These are phyloP conservation scores for Erethizon dorsatum DNA, from an alignment of 2,797 vertebrate genomes.

Conservation along the genomic window DNA sequence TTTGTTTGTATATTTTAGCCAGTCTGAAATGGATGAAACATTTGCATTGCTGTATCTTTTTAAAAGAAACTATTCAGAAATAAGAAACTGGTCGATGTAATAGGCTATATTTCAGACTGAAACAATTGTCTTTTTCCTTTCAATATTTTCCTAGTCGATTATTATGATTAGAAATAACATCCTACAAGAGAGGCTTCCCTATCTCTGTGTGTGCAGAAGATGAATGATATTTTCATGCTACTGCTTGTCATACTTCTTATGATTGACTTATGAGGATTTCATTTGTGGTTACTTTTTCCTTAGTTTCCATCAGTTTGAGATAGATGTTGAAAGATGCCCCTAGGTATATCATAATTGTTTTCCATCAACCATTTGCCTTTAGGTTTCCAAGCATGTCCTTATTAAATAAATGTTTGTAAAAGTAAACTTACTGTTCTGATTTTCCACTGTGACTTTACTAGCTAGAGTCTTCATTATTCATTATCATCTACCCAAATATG, in stretches of 20 bases:
- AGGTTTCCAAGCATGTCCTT: constrained; percentile 71
- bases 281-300: constrained; percentile 3
- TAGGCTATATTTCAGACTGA: not conserved
- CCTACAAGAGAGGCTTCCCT: not conserved
- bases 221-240: not conserved
- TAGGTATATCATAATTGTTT: constrained; percentile 64
- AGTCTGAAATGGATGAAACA: not conserved
- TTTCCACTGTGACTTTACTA: constrained; percentile 77
- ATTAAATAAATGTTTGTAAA: constrained; percentile 82
- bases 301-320: constrained; percentile 41
- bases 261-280: constrained; percentile 57
- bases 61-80: constrained; percentile 27
- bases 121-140: not conserved
- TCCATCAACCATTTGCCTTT: constrained; percentile 52
- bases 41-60: not conserved
- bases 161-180: not conserved
- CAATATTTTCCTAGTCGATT: constrained; percentile 43
- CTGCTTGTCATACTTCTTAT: not conserved
- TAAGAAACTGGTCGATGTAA: not conserved
- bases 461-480: constrained; percentile 77
- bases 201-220: not conserved
- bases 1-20: constrained; percentile 5
- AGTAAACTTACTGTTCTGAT: constrained; percentile 68
- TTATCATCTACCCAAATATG: constrained; percentile 71
- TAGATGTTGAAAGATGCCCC: constrained; percentile 60